Evolutionary conservation across 2,888 invertebrate genomes (phyloP).

Genomic region (Leptogaster cylindrica): DNA sequence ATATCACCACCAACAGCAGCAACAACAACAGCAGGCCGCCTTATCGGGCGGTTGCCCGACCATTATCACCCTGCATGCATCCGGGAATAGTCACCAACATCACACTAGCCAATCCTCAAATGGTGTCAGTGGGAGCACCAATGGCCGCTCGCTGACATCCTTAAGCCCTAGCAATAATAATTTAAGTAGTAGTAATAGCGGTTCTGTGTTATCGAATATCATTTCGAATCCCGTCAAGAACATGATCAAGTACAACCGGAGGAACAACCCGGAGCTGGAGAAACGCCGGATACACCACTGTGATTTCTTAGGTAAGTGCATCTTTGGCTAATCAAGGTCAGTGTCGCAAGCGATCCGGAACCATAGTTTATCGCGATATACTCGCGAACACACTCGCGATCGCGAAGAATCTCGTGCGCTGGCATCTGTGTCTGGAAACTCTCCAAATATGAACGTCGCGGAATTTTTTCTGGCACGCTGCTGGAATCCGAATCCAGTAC

Average conservation of each 20-base stretch:
- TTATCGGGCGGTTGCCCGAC: conserved; percentile 55
- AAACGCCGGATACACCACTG: conserved; percentile 96
- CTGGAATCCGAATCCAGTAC: conserved; percentile 16
- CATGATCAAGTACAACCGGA: conserved; percentile 80
- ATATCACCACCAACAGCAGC: conserved; percentile 64
- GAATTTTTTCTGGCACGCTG: conserved; percentile 24
- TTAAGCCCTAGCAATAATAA: conserved; percentile 44
- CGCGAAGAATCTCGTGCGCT: conserved; percentile 13
- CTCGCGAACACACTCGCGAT: neutral
- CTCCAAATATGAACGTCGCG: conserved; percentile 18
- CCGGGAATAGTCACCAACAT: conserved; percentile 37
- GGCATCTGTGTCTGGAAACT: conserved; percentile 11
- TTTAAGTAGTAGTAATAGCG: conserved; percentile 45
- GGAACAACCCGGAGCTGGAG: conserved; percentile 96
- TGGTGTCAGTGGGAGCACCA: conserved; percentile 11
- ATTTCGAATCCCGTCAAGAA: conserved; percentile 54
- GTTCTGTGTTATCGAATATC: conserved; percentile 53
- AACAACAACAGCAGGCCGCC: conserved; percentile 53
- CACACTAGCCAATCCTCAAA: conserved; percentile 12
- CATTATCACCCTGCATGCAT: conserved; percentile 52
- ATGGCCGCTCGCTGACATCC: conserved; percentile 52
- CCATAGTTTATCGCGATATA: neutral
- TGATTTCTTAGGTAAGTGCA: conserved; percentile 83
- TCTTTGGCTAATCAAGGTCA: neutral
- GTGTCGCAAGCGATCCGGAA: neutral